Percentiles rank a stretch among this genome's conserved stretches.
These are phyloP conservation scores for Drosophila pachea DNA, from an alignment of 1,140 invertebrate genomes.

Conservation along the genomic window DNA sequence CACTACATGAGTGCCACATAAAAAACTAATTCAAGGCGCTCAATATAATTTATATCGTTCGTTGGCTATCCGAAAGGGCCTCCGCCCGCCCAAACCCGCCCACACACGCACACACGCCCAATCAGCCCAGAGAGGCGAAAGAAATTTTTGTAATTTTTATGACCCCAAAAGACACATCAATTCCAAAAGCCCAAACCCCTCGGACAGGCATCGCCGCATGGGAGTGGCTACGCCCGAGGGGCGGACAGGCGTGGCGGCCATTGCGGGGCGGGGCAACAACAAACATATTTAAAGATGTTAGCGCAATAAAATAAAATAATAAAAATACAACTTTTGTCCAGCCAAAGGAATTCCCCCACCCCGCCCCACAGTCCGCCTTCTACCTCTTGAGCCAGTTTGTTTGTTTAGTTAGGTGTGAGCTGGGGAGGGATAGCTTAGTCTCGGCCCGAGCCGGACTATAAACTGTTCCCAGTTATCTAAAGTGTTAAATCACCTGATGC, in stretches of 20 bases:
- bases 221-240: neutral
- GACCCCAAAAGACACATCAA: constrained; percentile 77
- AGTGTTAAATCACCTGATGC: constrained; percentile 79
- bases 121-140: constrained; percentile 68
- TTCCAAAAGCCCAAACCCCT: constrained; percentile 52
- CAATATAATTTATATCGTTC: constrained; percentile 76
- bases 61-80: constrained; percentile 56
- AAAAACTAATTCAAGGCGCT: constrained; percentile 75
- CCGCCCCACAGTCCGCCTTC: constrained; percentile 29
- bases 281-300: constrained; percentile 77
- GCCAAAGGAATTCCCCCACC: neutral
- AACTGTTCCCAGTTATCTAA: constrained; percentile 77
- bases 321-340: constrained; percentile 70
- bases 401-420: neutral
- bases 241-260: neutral
- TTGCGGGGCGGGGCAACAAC: constrained; percentile 26
- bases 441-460: constrained; percentile 52
- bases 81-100: constrained; percentile 48
- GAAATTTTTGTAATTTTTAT: constrained; percentile 75
- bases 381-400: constrained; percentile 8
- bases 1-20: constrained; percentile 61
- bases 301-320: constrained; percentile 76
- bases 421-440: constrained; percentile 4
- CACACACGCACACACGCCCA: constrained; percentile 60
- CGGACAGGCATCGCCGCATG: too few species aligned